phyloP scores from a whole-genome alignment of 2,113 vertebrate genomes.

The Nesoenas mayeri region DNA sequence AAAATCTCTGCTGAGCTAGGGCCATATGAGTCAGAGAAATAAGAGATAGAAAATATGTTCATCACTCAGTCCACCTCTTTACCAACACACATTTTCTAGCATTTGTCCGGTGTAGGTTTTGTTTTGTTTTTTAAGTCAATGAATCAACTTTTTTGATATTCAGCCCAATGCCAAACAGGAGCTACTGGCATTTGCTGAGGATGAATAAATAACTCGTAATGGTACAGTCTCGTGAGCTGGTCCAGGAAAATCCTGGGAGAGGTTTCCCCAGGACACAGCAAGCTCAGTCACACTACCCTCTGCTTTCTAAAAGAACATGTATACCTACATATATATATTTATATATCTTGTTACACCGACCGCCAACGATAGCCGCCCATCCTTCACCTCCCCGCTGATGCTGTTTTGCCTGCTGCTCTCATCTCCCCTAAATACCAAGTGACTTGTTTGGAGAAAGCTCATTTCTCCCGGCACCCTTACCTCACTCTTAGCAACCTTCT shows the following conservation, averaged over 20 bases:
- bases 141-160: constrained; percentile 64
- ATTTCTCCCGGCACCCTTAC: constrained; percentile 40
- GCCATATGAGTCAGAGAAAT: constrained; percentile 51
- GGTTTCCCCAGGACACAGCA: constrained; percentile 14
- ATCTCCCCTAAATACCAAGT: constrained; percentile 36
- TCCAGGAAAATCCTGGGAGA: constrained; percentile 34
- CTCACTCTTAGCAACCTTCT: constrained; percentile 48
- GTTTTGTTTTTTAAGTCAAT: constrained; percentile 41
- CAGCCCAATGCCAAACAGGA: constrained; percentile 52
- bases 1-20: constrained; percentile 17
- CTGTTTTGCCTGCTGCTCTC: constrained; percentile 50
- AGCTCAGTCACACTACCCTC: neutral
- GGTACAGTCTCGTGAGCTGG: neutral
- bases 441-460: constrained; percentile 27
- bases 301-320: neutral
- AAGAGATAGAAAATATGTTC: constrained; percentile 29
- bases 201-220: constrained; percentile 27
- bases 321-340: neutral
- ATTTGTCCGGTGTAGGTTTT: constrained; percentile 66
- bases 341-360: neutral
- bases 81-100: constrained; percentile 50
- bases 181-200: constrained; percentile 40
- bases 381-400: neutral
- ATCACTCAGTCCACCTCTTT: constrained; percentile 53
- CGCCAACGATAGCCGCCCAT: neutral